Percentiles rank a stretch among this genome's conserved stretches.
Evolutionary conservation across 2,113 vertebrate species (phyloP).

Genomic region (Toxotes jaculatrix): DNA sequence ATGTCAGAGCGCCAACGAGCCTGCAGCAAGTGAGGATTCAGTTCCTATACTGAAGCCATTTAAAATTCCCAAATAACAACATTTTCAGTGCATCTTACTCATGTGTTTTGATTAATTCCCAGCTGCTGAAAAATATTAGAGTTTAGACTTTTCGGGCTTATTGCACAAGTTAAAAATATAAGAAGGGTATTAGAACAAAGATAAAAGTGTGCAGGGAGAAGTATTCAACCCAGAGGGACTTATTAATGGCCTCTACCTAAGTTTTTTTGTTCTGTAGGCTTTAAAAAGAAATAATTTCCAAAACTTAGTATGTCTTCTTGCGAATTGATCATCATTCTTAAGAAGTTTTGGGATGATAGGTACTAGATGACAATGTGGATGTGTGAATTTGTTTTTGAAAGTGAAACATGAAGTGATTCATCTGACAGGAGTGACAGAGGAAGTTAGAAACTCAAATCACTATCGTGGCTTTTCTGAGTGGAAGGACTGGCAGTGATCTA

Average conservation of each 20-base stretch:
- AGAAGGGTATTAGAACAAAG: conserved; percentile 1
- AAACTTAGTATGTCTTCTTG: background rate
- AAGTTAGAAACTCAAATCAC: too few relatives aligned
- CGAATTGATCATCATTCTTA: background rate
- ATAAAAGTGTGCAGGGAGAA: background rate
- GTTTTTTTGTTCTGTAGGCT: background rate
- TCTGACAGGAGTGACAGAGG: too few relatives aligned
- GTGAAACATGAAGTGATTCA: background rate
- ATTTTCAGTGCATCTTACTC: background rate
- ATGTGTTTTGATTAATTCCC: background rate
- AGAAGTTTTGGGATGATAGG: background rate
- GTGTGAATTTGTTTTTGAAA: background rate
- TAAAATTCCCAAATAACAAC: background rate
- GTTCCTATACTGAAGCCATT: background rate
- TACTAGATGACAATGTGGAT: background rate
- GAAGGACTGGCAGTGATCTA: too few relatives aligned
- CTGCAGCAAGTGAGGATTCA: background rate
- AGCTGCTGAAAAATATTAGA: conserved; percentile 1
- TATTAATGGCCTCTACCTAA: background rate
- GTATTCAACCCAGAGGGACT: background rate
- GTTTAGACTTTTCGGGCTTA: background rate
- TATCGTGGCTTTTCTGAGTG: too few relatives aligned
- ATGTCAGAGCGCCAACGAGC: conserved; percentile 8
- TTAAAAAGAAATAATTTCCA: background rate
- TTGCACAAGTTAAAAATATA: conserved; percentile 7